Conservation (phyloP, 53 echinoderm and acorn worm genomes). For the Echinometra lucunter region DNA sequence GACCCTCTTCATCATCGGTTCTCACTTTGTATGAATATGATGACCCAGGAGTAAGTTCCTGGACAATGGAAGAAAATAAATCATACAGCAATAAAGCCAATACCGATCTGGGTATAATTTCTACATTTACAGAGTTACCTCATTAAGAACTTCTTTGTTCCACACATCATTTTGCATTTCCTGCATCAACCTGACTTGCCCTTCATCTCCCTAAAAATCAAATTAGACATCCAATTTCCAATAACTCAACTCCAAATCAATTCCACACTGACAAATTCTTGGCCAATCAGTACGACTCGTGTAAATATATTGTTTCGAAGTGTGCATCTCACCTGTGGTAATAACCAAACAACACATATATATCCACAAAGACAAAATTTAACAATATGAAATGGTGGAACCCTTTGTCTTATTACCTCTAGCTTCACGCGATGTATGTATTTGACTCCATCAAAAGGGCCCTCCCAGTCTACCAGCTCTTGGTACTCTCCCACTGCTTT, state of each 20-base stretch:
- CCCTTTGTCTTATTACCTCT: constrained; percentile 46
- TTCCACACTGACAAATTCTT: too few relatives aligned
- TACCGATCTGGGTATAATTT: not conserved
- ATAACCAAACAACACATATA: not conserved
- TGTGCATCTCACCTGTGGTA: not conserved
- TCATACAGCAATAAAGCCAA: not conserved
- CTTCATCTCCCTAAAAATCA: too few relatives aligned
- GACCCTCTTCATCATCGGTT: constrained; percentile 72
- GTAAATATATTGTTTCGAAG: not conserved
- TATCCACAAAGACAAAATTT: not conserved
- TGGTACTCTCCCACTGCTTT: constrained; percentile 17
- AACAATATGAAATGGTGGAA: not conserved
- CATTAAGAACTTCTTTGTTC: too few relatives aligned
- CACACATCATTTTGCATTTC: too few relatives aligned
- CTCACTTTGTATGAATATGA: constrained; percentile 79
- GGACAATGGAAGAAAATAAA: not conserved
- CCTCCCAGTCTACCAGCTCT: constrained; percentile 56
- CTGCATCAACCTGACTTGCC: too few relatives aligned
- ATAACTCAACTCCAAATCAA: too few relatives aligned
- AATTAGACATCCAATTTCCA: too few relatives aligned
- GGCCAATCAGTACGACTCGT: too few relatives aligned
- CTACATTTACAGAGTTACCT: not conserved
- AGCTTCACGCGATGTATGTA: constrained; percentile 82
- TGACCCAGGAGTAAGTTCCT: constrained; percentile 75
- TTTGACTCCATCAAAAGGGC: constrained; percentile 76